These are phyloP conservation scores for Nautilus pompilius DNA, from an alignment of 1,140 invertebrate genomes.

Conservation along the genomic window DNA sequence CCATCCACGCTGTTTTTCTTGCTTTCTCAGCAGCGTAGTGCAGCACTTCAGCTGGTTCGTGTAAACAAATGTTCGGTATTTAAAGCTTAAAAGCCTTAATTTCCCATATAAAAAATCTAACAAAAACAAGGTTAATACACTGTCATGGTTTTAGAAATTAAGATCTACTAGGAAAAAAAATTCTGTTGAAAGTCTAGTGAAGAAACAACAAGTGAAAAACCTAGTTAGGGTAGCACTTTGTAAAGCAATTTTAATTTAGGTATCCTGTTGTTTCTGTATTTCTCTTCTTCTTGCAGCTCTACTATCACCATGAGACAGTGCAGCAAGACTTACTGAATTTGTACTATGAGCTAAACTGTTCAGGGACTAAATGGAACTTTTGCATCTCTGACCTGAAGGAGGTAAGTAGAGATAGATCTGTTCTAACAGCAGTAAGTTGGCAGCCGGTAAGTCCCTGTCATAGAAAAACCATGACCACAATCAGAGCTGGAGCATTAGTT, in stretches of 20 bases:
- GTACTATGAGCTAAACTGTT: slow-evolving; percentile 32
- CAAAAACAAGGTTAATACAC: no score
- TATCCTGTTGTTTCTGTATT: background rate
- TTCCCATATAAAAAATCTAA: no score
- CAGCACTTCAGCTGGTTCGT: no score
- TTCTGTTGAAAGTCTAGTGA: background rate
- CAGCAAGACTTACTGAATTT: slow-evolving; percentile 23
- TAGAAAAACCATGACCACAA: no score
- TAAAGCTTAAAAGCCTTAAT: no score
- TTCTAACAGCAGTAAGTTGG: no score
- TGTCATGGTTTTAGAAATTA: no score
- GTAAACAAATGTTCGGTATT: no score
- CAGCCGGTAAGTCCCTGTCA: no score
- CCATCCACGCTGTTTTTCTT: no score
- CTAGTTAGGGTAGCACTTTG: background rate
- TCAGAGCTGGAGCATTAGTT: no score
- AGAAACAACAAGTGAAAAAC: background rate
- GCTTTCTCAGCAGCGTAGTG: no score
- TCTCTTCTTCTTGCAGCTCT: slow-evolving; percentile 25
- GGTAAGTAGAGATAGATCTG: slow-evolving; percentile 20
- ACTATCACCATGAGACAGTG: slow-evolving; percentile 36
- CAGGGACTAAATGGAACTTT: slow-evolving; percentile 40
- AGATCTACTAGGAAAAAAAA: background rate
- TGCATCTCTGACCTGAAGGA: slow-evolving; percentile 38
- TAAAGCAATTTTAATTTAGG: background rate